These are phyloP conservation scores for Trinectes maculatus DNA, from an alignment of 2,113 vertebrate species.

Conservation along the genomic window DNA sequence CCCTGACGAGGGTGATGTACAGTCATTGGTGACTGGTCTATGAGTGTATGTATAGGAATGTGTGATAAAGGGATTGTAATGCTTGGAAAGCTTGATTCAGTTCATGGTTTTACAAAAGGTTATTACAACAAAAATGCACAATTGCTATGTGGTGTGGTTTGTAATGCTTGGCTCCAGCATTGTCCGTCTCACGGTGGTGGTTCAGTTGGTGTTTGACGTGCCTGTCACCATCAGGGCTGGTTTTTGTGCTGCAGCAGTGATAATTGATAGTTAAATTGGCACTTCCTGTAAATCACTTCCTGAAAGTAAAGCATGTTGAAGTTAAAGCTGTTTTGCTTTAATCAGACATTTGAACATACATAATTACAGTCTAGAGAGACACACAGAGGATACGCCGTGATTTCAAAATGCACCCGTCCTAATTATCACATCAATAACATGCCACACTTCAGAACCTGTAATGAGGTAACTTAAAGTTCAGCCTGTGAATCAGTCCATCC, in stretches of 20 bases:
- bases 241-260: slow-evolving; percentile 43
- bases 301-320: slow-evolving; percentile 51
- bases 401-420: slow-evolving; percentile 53
- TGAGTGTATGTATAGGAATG: too few species aligned
- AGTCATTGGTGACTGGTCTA: background rate
- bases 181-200: too few species aligned
- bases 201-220: slow-evolving; percentile 29
- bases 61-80: too few species aligned
- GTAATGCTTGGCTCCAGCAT: too few species aligned
- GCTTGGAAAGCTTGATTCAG: too few species aligned
- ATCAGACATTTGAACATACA: slow-evolving; percentile 53
- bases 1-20: background rate
- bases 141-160: too few species aligned
- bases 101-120: too few species aligned
- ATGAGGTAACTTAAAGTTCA: slow-evolving; percentile 47
- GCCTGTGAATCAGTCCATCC: slow-evolving; percentile 44
- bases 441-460: slow-evolving; percentile 52
- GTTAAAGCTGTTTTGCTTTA: slow-evolving; percentile 57
- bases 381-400: slow-evolving; percentile 37
- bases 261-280: slow-evolving; percentile 66
- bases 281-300: slow-evolving; percentile 51
- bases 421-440: slow-evolving; percentile 59
- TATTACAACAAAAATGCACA: too few species aligned
- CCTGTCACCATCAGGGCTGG: slow-evolving; percentile 44
- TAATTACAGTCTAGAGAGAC: slow-evolving; percentile 60